These are phyloP conservation scores for Capromys pilorides DNA, from an alignment of 2,797 vertebrate species.

Conservation along the genomic window DNA sequence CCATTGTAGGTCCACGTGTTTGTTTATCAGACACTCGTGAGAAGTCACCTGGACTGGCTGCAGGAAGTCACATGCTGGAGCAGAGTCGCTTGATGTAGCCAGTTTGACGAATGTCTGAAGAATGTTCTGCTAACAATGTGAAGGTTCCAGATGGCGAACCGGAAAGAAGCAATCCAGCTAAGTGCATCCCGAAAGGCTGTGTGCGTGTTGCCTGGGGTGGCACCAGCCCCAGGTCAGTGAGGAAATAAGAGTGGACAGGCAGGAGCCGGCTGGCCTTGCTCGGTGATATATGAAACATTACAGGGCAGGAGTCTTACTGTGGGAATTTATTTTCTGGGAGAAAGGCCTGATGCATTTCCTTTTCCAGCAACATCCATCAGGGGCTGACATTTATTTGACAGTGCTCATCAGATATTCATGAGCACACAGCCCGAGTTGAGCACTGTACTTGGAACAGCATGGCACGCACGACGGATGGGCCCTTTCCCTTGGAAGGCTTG, in stretches of 20 bases:
- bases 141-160: conserved; percentile 53
- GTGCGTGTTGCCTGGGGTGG: background rate
- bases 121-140: conserved; percentile 56
- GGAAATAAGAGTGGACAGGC: background rate
- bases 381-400: conserved; percentile 68
- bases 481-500: background rate
- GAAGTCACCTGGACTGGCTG: background rate
- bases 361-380: conserved; percentile 71
- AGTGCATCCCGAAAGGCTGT: background rate
- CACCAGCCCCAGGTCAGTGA: background rate
- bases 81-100: conserved; percentile 13
- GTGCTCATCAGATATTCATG: conserved; percentile 71
- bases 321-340: conserved; percentile 65
- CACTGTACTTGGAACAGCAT: background rate
- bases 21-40: conserved; percentile 67
- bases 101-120: conserved; percentile 58
- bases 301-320: conserved; percentile 39
- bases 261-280: background rate
- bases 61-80: conserved; percentile 51
- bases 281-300: conserved; percentile 20
- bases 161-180: conserved; percentile 49
- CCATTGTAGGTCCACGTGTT: conserved; percentile 65
- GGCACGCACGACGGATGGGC: background rate
- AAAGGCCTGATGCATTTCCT: conserved; percentile 66
- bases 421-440: background rate